Evolutionary conservation across 1,140 invertebrate genomes (phyloP).

Genomic region (Hycleus cichorii): DNA sequence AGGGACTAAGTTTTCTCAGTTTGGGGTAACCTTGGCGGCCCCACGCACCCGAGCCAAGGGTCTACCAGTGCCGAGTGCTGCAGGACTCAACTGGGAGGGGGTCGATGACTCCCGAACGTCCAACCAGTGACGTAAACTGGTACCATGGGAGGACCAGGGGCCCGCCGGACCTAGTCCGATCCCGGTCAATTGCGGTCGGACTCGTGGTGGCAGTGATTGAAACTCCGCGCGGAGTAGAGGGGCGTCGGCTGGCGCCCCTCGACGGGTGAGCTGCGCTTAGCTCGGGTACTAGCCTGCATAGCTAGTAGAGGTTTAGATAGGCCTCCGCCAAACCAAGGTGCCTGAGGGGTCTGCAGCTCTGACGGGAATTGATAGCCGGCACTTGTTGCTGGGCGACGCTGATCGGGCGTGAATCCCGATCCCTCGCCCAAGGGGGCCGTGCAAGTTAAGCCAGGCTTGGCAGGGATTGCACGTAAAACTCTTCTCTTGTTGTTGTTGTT

Average conservation of each 20-base stretch:
- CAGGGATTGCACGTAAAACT: constrained; percentile 26
- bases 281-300: background rate
- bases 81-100: constrained; percentile 10
- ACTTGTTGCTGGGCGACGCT: background rate
- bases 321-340: background rate
- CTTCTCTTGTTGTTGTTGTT: constrained; percentile 26
- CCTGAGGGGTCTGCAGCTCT: background rate
- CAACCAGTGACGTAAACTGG: too few relatives aligned
- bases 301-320: background rate
- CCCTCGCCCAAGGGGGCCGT: background rate
- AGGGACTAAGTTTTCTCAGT: too few relatives aligned
- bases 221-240: background rate
- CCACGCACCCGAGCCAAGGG: too few relatives aligned
- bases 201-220: too few relatives aligned
- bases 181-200: too few relatives aligned
- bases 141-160: too few relatives aligned
- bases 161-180: too few relatives aligned
- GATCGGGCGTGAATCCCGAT: background rate
- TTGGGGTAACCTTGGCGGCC: too few relatives aligned
- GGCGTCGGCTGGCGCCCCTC: background rate
- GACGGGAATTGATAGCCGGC: background rate
- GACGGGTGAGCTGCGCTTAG: background rate
- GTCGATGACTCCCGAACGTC: constrained; percentile 5
- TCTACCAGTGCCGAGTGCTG: background rate
- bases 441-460: constrained; percentile 19